A percentile compares a stretch with the other conserved stretches of the same genome.
phyloP scores from a whole-genome alignment of 2,888 invertebrate species.

The Scrobipalpa costella region DNA sequence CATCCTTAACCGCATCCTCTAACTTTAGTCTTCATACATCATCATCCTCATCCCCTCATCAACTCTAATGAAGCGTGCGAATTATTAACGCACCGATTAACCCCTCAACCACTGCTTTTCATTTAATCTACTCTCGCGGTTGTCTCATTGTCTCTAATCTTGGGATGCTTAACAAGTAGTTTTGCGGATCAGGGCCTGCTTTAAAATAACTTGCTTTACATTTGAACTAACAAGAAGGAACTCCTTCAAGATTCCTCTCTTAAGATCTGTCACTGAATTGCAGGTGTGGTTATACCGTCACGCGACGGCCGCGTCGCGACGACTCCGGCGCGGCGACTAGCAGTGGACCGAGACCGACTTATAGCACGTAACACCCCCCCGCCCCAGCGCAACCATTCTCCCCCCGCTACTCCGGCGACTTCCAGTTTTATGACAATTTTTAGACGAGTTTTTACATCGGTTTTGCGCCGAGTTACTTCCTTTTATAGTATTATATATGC shows the following conservation, averaged over 20 bases:
- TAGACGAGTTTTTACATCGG: slow-evolving; percentile 22
- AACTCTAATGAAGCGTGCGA: too few relatives aligned
- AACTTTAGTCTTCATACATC: too few relatives aligned
- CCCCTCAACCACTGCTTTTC: too few relatives aligned
- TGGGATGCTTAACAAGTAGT: too few relatives aligned
- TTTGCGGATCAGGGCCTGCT: neutral
- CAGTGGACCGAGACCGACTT: slow-evolving; percentile 80
- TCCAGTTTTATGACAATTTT: slow-evolving; percentile 50
- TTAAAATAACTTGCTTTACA: neutral
- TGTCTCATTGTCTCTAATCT: too few relatives aligned
- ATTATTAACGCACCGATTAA: too few relatives aligned
- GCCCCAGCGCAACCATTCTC: slow-evolving; percentile 32
- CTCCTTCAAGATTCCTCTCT: neutral
- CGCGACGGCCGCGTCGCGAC: slow-evolving; percentile 75
- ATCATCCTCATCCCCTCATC: too few relatives aligned
- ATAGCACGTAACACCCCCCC: slow-evolving; percentile 59
- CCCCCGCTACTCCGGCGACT: slow-evolving; percentile 43
- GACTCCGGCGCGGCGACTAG: slow-evolving; percentile 83
- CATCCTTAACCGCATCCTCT: too few relatives aligned
- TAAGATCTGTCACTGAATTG: slow-evolving; percentile 29
- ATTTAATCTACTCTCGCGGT: too few relatives aligned
- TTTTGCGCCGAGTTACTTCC: slow-evolving; percentile 32
- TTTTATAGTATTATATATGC: neutral
- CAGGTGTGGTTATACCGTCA: slow-evolving; percentile 77
- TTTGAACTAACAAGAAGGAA: neutral